Conservation (phyloP, 1,140 invertebrate species). For the Patella vulgata region DNA sequence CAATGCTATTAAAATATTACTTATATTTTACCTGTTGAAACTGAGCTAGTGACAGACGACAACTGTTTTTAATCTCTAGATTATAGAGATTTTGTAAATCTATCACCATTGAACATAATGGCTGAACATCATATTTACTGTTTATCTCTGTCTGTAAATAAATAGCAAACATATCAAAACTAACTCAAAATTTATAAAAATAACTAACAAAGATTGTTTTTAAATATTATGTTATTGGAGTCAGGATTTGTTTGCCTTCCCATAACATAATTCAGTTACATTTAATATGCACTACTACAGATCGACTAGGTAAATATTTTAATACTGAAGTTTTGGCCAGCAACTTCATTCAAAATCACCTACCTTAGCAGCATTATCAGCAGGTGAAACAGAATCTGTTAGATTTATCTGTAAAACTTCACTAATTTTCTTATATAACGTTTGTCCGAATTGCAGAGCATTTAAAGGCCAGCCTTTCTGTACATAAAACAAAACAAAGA, state of each 20-base stretch:
- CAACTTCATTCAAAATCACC: too few species aligned
- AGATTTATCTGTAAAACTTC: constrained; percentile 27
- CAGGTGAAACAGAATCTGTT: constrained; percentile 26
- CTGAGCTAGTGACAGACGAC: constrained; percentile 41
- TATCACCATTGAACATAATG: constrained; percentile 33
- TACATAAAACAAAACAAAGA: constrained; percentile 11
- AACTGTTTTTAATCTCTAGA: constrained; percentile 49
- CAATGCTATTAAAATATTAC: too few species aligned
- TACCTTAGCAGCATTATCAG: constrained; percentile 39
- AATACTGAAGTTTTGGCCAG: too few species aligned
- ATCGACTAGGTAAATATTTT: too few species aligned
- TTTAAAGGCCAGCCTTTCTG: constrained; percentile 51
- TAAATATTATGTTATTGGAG: too few species aligned
- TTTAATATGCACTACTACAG: too few species aligned
- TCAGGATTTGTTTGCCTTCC: too few species aligned
- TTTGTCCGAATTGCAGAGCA: constrained; percentile 41
- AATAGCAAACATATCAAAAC: too few species aligned
- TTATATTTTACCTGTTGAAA: constrained; percentile 39
- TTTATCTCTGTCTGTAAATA: constrained; percentile 41
- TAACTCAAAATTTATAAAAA: too few species aligned
- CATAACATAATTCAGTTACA: too few species aligned
- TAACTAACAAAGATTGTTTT: too few species aligned
- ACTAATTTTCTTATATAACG: constrained; percentile 26
- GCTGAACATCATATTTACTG: constrained; percentile 23
- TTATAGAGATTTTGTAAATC: constrained; percentile 46